phyloP scores from a whole-genome alignment of 2,113 vertebrate species.

The Arenaria interpres region DNA sequence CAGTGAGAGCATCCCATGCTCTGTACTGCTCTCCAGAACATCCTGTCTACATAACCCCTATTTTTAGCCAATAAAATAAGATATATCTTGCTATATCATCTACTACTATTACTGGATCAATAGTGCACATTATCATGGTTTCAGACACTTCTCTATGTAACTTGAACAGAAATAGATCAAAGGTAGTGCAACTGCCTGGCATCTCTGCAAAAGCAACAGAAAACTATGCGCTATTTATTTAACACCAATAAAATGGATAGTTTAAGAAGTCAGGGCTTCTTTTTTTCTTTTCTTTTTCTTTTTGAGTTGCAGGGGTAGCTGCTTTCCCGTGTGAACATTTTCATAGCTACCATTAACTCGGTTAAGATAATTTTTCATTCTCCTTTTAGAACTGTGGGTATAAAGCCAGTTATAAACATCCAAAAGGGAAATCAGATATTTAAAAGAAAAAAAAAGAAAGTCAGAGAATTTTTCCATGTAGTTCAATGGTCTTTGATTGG shows the following conservation, averaged over 20 bases:
- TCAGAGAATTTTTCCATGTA: not conserved
- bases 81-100: constrained; percentile 21
- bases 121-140: constrained; percentile 33
- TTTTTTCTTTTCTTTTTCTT: not conserved
- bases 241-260: not conserved
- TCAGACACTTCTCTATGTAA: constrained; percentile 22
- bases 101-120: constrained; percentile 42
- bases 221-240: not conserved
- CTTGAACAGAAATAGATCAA: constrained; percentile 52
- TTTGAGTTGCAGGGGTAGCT: not conserved
- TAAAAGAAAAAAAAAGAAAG: not conserved
- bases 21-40: not conserved
- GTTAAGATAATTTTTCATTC: not conserved
- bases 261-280: not conserved
- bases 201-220: not conserved
- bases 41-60: constrained; percentile 14
- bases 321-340: constrained; percentile 17
- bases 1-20: not conserved
- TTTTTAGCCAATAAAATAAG: constrained; percentile 40
- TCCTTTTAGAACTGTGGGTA: constrained; percentile 10
- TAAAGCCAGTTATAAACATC: not conserved
- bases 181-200: not conserved
- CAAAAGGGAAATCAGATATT: not conserved
- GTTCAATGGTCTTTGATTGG: not conserved
- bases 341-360: not conserved